A percentile compares a stretch with the other conserved stretches of the same genome.
Conservation (phyloP, 2,888 invertebrate species). For the Drosophila stalkeri region DNA sequence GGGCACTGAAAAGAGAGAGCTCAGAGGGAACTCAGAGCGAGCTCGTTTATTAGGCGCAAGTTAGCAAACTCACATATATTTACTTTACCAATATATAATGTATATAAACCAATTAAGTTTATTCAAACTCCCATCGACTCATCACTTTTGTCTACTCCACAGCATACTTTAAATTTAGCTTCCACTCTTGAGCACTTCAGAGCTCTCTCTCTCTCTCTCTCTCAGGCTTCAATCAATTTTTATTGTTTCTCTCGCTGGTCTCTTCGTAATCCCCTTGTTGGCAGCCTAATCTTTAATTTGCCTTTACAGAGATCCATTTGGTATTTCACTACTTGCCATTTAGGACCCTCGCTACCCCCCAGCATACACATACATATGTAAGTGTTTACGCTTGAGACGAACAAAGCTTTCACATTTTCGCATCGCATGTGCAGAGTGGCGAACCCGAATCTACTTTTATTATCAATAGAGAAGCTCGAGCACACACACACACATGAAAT, state of each 20-base stretch:
- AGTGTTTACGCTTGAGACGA: conserved; percentile 34
- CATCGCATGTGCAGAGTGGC: conserved; percentile 49
- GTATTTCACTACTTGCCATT: conserved; percentile 14
- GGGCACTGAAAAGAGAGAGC: too few relatives aligned
- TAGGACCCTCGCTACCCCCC: conserved; percentile 14
- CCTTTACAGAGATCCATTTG: conserved; percentile 22
- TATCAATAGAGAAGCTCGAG: conserved; percentile 56
- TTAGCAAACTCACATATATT: too few relatives aligned
- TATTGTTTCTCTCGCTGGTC: conserved; percentile 29
- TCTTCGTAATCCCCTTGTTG: conserved; percentile 13
- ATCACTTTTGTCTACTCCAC: background rate
- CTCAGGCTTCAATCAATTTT: background rate
- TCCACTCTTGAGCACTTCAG: background rate
- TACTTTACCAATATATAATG: too few relatives aligned
- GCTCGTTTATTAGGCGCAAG: too few relatives aligned
- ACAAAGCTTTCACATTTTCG: conserved; percentile 37
- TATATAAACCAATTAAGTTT: too few relatives aligned
- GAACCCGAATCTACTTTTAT: conserved; percentile 53
- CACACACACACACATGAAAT: conserved; percentile 15
- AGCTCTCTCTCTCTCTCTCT: background rate
- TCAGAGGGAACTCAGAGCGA: too few relatives aligned
- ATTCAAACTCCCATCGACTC: background rate
- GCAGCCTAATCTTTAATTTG: conserved; percentile 41
- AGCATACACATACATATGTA: too few relatives aligned
- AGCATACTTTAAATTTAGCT: background rate